These are phyloP conservation scores for Aphidius ervi DNA, from an alignment of 1,140 invertebrate genomes.

Conservation along the genomic window DNA sequence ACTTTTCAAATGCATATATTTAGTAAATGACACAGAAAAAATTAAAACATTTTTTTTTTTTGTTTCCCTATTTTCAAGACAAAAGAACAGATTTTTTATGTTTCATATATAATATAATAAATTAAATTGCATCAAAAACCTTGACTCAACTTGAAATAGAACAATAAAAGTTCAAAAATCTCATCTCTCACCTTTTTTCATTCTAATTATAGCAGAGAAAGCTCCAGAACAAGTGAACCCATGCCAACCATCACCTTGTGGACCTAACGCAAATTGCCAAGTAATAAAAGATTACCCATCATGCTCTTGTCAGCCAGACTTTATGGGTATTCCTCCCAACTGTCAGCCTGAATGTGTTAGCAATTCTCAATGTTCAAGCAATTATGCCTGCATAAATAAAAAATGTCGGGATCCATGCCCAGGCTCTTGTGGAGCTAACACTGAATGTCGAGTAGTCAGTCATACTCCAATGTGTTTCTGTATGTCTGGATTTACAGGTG, in stretches of 20 bases:
- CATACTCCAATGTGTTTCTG: constrained; percentile 59
- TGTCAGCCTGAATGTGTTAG: constrained; percentile 54
- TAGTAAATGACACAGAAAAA: too few relatives aligned
- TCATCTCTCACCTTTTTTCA: not conserved
- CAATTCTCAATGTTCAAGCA: constrained; percentile 50
- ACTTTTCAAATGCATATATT: too few relatives aligned
- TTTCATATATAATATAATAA: too few relatives aligned
- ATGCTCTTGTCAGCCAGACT: constrained; percentile 44
- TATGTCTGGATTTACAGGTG: constrained; percentile 53
- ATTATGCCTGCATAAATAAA: constrained; percentile 52
- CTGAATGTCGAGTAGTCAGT: constrained; percentile 54
- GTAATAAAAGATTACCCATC: constrained; percentile 37
- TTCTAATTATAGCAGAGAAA: constrained; percentile 20
- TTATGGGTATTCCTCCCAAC: constrained; percentile 49
- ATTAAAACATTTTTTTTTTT: not conserved
- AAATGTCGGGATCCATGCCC: constrained; percentile 58
- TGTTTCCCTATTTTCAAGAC: not conserved
- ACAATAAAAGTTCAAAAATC: constrained; percentile 29
- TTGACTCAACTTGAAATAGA: constrained; percentile 9
- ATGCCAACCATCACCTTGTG: constrained; percentile 56
- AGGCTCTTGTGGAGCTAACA: constrained; percentile 55
- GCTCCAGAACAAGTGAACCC: constrained; percentile 50
- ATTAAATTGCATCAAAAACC: not conserved
- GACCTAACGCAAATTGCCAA: constrained; percentile 55
- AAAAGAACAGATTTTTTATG: too few relatives aligned